phyloP scores from a whole-genome alignment of 1,140 invertebrate species.

The Homarus americanus region DNA sequence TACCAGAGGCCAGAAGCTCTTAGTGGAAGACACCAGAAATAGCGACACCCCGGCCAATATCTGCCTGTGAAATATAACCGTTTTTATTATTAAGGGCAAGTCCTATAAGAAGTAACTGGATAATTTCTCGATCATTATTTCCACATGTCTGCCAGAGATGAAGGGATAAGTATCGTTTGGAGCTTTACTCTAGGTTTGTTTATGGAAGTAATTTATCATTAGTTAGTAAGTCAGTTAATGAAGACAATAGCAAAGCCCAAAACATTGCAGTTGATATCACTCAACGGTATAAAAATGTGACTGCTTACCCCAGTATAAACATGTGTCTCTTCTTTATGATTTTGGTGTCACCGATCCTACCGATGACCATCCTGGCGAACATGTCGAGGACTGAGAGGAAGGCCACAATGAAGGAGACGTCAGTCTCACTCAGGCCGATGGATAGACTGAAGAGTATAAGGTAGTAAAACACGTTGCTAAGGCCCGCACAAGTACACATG shows the following conservation, averaged over 20 bases:
- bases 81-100: too few species aligned
- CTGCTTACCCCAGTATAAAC: slow-evolving; percentile 13
- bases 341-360: neutral
- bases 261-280: too few species aligned
- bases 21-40: slow-evolving; percentile 11
- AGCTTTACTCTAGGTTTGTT: neutral
- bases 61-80: neutral
- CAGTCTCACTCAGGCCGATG: slow-evolving; percentile 13
- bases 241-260: too few species aligned
- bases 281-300: too few species aligned
- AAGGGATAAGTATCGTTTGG: too few species aligned
- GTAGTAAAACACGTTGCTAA: slow-evolving; percentile 6
- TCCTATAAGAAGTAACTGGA: too few species aligned
- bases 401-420: slow-evolving; percentile 21
- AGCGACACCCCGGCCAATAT: slow-evolving; percentile 25
- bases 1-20: slow-evolving; percentile 32
- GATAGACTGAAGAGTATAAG: neutral
- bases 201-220: too few species aligned
- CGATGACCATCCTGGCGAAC: neutral
- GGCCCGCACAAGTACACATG: neutral
- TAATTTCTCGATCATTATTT: too few species aligned
- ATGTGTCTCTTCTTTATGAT: neutral
- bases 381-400: slow-evolving; percentile 10
- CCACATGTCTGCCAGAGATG: too few species aligned
- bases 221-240: too few species aligned